phyloP scores from a whole-genome alignment of 2,113 vertebrate genomes.

The Fregetta grallaria region DNA sequence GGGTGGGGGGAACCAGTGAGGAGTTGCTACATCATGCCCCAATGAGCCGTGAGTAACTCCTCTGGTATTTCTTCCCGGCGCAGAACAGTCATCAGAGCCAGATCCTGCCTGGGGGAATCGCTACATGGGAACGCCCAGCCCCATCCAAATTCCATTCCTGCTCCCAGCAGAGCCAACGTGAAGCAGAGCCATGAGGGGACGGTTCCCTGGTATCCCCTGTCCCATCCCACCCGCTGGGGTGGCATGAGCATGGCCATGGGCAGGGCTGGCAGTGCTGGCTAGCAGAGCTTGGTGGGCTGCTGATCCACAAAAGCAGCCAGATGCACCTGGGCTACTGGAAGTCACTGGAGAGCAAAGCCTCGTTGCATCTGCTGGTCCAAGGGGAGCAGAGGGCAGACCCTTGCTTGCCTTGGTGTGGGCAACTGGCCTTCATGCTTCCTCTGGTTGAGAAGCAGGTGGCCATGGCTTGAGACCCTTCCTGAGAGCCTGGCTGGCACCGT shows the following conservation, averaged over 20 bases:
- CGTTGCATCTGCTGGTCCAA: neutral
- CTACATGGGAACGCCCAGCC: constrained; percentile 52
- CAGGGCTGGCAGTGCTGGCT: neutral
- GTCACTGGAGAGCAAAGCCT: neutral
- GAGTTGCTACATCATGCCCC: constrained; percentile 70
- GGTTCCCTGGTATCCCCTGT: neutral
- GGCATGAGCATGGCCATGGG: neutral
- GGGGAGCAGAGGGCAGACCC: neutral
- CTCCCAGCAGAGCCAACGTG: neutral
- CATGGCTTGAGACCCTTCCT: neutral
- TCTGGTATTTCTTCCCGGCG: constrained; percentile 64
- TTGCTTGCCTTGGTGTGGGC: neutral
- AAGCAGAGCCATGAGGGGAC: neutral
- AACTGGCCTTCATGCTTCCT: neutral
- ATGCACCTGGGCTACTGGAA: neutral
- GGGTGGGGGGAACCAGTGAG: constrained; percentile 52
- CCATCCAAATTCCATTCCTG: constrained; percentile 52
- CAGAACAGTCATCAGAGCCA: constrained; percentile 60
- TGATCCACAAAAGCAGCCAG: neutral
- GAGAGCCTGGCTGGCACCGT: neutral
- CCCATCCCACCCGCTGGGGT: neutral
- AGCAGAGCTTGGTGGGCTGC: neutral
- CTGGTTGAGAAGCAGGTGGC: neutral
- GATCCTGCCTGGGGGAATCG: constrained; percentile 48
- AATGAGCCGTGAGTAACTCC: constrained; percentile 59